Conservation (phyloP, 2,888 invertebrate genomes). For the Drepanosiphum platanoidis region DNA sequence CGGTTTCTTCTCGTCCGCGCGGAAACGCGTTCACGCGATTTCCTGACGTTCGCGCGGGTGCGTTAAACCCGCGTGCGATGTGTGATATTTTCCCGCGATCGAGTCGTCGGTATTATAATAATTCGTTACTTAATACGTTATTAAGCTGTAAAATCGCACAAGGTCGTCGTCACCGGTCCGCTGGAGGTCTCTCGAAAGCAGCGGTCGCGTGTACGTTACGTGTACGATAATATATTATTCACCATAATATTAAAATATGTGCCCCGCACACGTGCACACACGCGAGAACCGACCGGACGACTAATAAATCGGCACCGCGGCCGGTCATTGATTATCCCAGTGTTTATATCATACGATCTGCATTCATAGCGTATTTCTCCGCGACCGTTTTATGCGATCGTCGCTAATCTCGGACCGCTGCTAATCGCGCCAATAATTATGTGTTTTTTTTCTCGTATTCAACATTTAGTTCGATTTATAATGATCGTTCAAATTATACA, state of each 20-base stretch:
- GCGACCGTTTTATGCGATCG: too few relatives aligned
- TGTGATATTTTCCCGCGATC: constrained; percentile 8
- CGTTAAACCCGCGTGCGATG: not conserved
- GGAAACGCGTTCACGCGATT: not conserved
- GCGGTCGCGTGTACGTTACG: constrained; percentile 24
- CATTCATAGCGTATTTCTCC: too few relatives aligned
- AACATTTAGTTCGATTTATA: too few relatives aligned
- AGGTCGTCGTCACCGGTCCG: constrained; percentile 15
- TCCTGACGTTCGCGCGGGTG: not conserved
- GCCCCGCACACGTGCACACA: not conserved
- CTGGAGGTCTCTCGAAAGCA: constrained; percentile 35
- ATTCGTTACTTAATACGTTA: constrained; percentile 3
- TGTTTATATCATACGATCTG: too few relatives aligned
- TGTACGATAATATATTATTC: constrained; percentile 24
- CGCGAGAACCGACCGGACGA: not conserved
- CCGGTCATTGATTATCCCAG: too few relatives aligned
- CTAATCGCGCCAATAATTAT: too few relatives aligned
- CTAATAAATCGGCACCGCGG: not conserved
- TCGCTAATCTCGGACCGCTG: too few relatives aligned
- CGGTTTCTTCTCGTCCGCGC: too few relatives aligned
- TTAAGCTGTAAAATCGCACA: constrained; percentile 45
- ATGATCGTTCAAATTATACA: too few relatives aligned
- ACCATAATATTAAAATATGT: constrained; percentile 8
- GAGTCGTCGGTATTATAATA: constrained; percentile 22
- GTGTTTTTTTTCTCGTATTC: too few relatives aligned